Percentiles rank a stretch among this genome's conserved stretches.
phyloP scores from a whole-genome alignment of 2,888 invertebrate genomes.

The Drosophila anomelani region DNA sequence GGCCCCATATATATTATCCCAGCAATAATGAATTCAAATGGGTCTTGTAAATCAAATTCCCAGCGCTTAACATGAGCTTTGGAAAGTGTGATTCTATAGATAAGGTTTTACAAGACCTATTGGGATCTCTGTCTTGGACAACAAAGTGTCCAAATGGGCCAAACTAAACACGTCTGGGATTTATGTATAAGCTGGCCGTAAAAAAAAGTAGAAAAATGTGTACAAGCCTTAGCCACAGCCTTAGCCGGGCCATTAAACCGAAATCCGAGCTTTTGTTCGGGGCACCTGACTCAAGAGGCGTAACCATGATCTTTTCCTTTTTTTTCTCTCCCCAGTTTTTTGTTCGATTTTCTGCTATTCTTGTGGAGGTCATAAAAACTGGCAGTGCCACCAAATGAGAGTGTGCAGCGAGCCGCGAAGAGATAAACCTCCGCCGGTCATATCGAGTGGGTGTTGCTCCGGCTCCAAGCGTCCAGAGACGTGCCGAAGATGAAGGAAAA shows the following conservation, averaged over 20 bases:
- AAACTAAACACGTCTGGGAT: constrained; percentile 44
- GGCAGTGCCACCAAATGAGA: constrained; percentile 72
- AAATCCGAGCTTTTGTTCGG: constrained; percentile 67
- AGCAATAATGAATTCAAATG: constrained; percentile 38
- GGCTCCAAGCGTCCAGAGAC: constrained; percentile 27
- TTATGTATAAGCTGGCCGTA: constrained; percentile 67
- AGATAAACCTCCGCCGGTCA: constrained; percentile 34
- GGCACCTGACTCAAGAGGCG: constrained; percentile 75
- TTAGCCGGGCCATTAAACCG: constrained; percentile 47
- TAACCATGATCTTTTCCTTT: constrained; percentile 45
- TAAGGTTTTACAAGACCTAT: constrained; percentile 25
- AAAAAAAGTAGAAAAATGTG: constrained; percentile 49
- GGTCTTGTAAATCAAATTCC: constrained; percentile 28
- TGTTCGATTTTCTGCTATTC: constrained; percentile 30
- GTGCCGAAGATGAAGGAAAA: constrained; percentile 39
- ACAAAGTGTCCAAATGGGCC: constrained; percentile 56
- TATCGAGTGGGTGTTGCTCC: constrained; percentile 69
- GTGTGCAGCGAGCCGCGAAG: constrained; percentile 49
- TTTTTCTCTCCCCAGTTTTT: constrained; percentile 12
- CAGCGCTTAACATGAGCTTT: constrained; percentile 20
- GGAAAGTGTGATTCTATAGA: constrained; percentile 44
- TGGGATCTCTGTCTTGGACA: constrained; percentile 31
- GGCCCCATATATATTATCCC: constrained; percentile 11
- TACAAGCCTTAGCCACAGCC: constrained; percentile 52
- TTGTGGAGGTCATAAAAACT: constrained; percentile 75